Evolutionary conservation across 2,113 vertebrate genomes (phyloP).

Genomic region (Zosterops pallidus): DNA sequence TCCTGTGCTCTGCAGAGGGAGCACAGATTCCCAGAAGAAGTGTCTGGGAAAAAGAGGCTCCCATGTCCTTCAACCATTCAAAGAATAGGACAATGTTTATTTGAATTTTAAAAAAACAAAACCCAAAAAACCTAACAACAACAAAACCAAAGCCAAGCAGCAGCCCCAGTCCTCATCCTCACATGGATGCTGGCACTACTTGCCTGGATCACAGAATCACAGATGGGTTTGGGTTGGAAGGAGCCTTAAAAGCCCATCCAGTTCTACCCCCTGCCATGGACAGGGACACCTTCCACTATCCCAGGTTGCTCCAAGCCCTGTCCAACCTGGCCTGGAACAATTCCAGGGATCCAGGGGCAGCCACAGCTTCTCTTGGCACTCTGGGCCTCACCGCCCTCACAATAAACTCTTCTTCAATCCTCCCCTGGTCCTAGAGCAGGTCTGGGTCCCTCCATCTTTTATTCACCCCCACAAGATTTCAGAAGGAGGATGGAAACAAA

Average conservation of each 20-base stretch:
- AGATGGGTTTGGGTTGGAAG: background rate
- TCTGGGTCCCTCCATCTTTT: background rate
- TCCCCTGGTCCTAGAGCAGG: background rate
- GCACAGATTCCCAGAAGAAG: background rate
- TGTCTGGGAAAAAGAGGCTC: conserved; percentile 27
- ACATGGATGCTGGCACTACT: background rate
- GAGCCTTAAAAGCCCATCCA: background rate
- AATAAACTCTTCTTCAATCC: background rate
- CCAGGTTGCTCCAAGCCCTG: background rate
- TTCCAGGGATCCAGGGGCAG: background rate
- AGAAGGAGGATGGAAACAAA: background rate
- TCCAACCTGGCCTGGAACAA: background rate
- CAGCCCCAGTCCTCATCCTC: background rate
- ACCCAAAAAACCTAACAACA: background rate
- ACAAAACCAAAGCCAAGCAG: background rate
- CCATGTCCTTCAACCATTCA: background rate
- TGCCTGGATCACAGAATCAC: background rate
- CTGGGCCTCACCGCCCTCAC: background rate
- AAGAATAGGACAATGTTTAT: background rate
- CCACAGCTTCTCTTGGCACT: background rate
- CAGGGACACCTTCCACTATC: background rate
- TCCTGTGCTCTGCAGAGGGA: background rate
- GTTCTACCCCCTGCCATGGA: accelerated
- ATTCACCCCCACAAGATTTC: background rate
- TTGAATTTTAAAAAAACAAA: background rate